Evolutionary conservation across 2,888 invertebrate genomes (phyloP).

Genomic region (Temnothorax unifasciatus): DNA sequence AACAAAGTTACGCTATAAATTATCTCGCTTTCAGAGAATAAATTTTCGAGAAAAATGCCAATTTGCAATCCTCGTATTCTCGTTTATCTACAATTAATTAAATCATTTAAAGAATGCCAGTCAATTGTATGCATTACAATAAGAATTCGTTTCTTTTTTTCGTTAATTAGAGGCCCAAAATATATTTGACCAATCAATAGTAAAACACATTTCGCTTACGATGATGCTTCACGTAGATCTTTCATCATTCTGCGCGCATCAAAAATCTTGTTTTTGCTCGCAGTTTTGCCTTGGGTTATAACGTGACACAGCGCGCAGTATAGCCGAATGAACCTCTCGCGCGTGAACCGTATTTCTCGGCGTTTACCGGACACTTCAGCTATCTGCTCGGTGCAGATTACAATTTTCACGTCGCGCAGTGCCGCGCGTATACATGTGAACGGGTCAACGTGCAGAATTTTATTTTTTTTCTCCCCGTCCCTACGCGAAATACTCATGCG

Average conservation of each 20-base stretch:
- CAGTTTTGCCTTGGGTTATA: slow-evolving; percentile 40
- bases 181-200: background rate
- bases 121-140: background rate
- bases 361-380: slow-evolving; percentile 35
- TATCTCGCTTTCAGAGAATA: background rate
- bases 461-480: background rate
- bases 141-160: background rate
- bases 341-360: slow-evolving; percentile 16
- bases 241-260: slow-evolving; percentile 29
- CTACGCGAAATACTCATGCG: background rate
- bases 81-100: background rate
- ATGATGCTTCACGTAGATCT: slow-evolving; percentile 48
- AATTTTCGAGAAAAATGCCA: background rate
- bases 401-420: slow-evolving; percentile 57
- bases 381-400: slow-evolving; percentile 55
- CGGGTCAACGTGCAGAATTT: background rate
- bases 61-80: background rate
- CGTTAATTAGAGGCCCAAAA: background rate
- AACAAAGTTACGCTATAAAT: slow-evolving; percentile 4
- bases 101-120: background rate
- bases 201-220: slow-evolving; percentile 15
- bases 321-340: slow-evolving; percentile 1
- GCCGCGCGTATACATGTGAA: slow-evolving; percentile 21
- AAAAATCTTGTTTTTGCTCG: slow-evolving; percentile 65
- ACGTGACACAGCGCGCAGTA: slow-evolving; percentile 13